Evolutionary conservation across 2,888 invertebrate species (phyloP).

Genomic region (Isotomurus palustris): DNA sequence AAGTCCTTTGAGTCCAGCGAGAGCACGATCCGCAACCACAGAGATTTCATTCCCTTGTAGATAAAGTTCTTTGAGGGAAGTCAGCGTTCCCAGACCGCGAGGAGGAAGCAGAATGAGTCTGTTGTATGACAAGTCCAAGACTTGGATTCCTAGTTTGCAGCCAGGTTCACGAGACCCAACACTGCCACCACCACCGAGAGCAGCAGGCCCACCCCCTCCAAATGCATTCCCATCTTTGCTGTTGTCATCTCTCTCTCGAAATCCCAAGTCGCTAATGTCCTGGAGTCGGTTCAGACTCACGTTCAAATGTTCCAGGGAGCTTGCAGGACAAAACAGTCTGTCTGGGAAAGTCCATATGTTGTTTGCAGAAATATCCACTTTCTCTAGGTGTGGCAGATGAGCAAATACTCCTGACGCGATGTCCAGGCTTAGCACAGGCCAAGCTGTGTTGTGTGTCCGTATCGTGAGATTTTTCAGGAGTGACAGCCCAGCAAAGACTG

Average conservation of each 20-base stretch:
- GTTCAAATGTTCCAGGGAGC: constrained; percentile 73
- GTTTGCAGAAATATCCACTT: constrained; percentile 78
- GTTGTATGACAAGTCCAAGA: constrained; percentile 77
- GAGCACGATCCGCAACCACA: constrained; percentile 77
- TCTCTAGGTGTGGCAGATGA: constrained; percentile 68
- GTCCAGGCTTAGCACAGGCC: constrained; percentile 78
- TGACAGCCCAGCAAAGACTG: constrained; percentile 70
- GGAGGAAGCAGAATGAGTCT: constrained; percentile 77
- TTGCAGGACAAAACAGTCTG: constrained; percentile 75
- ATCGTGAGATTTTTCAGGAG: constrained; percentile 80
- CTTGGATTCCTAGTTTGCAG: constrained; percentile 75
- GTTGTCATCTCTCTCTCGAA: constrained; percentile 60
- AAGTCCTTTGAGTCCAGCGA: constrained; percentile 73
- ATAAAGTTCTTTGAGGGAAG: constrained; percentile 72
- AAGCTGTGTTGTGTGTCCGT: constrained; percentile 75
- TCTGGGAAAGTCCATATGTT: constrained; percentile 86
- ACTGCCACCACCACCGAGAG: not conserved
- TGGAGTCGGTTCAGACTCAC: constrained; percentile 82
- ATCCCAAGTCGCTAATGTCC: constrained; percentile 80
- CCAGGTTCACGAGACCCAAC: constrained; percentile 20
- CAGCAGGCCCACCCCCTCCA: too few relatives aligned
- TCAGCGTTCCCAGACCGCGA: constrained; percentile 73
- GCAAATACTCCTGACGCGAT: constrained; percentile 69
- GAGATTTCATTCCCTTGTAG: constrained; percentile 84
- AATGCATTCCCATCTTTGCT: not conserved